Base-by-base conservation (phyloP, 2,113 vertebrate genomes). In the Chaetodon trifascialis region DNA sequence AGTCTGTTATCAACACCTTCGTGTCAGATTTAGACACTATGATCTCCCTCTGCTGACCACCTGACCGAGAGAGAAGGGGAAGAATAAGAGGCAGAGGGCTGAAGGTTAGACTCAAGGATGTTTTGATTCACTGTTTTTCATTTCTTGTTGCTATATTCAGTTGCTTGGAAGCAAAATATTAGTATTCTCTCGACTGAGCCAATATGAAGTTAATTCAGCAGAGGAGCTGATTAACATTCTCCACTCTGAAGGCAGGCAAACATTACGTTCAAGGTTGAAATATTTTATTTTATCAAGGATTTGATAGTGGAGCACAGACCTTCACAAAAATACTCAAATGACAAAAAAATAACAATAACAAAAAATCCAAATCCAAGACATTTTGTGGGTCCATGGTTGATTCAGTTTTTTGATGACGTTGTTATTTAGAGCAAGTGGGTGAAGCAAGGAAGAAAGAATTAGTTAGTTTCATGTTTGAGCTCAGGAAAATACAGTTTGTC, bases 1-100 rank as follows among this genome's bases (percentile, higher is more conserved):
- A 95, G 90, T 95, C 94, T 44, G 88, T 92, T 90, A 96, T 95
- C 82, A 94, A 73, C 55, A 94, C 93, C 66, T 86, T 94, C 10
- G 74, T 94, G 82, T 94, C 92, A 38, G 93, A 92, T 88, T 94
- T 95, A 23, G 92, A 90, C 16, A 94, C 83, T 12, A 88, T 90
- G 88, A 95, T 79, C 84, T 95, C 94, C 73, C 59, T 92, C 77
- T 93, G 91, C 67, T 93, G 89, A 75, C 93, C 93, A 81, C 89
- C 95, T 95, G 87, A 62, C 7, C 59, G 3, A 77, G 40, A 80
- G 47, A 73, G 11, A 64, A 4, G 30, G 30, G 30, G 77, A 44
- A 47, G 34, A 70, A 44, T 40, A 58, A 23, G 40, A 84, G n/a
- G 21, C 30, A 68, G 19, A 86, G 58, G 21, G 36, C 14, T 11